Percentiles rank a stretch among this genome's conserved stretches.
These are phyloP conservation scores for Rhea pennata DNA, from an alignment of 2,113 vertebrate species.

Conservation along the genomic window DNA sequence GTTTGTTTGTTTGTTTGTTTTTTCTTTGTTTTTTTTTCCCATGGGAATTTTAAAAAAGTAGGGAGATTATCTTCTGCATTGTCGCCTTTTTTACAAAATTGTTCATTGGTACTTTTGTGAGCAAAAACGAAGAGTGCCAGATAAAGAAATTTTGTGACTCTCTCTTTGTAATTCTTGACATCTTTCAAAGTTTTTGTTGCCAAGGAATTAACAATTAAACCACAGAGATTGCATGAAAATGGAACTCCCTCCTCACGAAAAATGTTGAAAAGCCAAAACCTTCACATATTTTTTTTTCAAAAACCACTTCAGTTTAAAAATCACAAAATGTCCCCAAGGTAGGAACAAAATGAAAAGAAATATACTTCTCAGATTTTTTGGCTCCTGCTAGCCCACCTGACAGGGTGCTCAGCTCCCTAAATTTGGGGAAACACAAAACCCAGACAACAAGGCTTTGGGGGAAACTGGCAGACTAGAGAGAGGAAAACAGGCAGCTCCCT, in stretches of 20 bases:
- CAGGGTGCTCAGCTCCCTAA: background rate
- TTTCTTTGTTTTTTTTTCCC: no score
- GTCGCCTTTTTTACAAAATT: background rate
- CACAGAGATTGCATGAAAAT: background rate
- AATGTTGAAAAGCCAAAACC: background rate
- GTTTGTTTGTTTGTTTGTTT: no score
- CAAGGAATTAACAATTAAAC: slow-evolving; percentile 28
- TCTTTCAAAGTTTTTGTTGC: background rate
- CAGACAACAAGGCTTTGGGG: background rate
- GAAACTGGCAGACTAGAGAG: background rate
- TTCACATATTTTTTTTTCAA: no score
- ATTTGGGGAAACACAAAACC: background rate
- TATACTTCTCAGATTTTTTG: background rate
- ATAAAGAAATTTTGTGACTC: background rate
- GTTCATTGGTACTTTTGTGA: background rate
- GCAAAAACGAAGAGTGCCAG: background rate
- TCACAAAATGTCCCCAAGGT: background rate
- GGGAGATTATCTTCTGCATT: background rate
- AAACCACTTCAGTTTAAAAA: background rate
- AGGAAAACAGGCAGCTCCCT: background rate
- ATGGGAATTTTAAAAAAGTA: background rate
- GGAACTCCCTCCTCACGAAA: background rate
- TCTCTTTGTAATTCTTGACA: slow-evolving; percentile 8
- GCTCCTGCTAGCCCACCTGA: background rate
- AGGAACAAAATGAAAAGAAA: background rate